Percentiles rank a stretch among this genome's conserved stretches.
These are phyloP conservation scores for Agrotis exclamationis DNA, from an alignment of 2,888 invertebrate genomes.

Conservation along the genomic window DNA sequence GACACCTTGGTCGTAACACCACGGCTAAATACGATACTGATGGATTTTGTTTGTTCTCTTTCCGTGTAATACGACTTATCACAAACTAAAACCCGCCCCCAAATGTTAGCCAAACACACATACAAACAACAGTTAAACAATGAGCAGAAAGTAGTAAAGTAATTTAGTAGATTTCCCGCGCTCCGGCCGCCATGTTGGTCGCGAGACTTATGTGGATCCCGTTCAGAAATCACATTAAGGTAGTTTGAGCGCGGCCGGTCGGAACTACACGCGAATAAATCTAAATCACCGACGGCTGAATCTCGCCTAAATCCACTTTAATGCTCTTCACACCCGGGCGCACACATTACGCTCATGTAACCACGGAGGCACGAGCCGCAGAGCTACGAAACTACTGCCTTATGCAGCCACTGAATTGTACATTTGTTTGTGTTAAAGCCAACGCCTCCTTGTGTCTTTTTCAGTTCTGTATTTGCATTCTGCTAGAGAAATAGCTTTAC, in stretches of 20 bases:
- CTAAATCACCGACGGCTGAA: conserved; percentile 77
- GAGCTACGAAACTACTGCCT: conserved; percentile 45
- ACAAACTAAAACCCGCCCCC: neutral
- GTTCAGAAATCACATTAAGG: conserved; percentile 83
- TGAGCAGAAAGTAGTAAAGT: conserved; percentile 48
- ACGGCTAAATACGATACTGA: neutral
- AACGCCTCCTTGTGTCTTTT: conserved; percentile 31
- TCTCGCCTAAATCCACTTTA: conserved; percentile 75
- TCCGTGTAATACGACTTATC: neutral
- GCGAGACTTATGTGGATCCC: conserved; percentile 73
- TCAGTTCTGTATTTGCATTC: conserved; percentile 35
- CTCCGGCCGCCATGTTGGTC: conserved; percentile 71
- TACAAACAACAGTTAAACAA: conserved; percentile 48
- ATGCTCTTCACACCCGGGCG: conserved; percentile 68
- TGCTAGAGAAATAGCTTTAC: conserved; percentile 22
- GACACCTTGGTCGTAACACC: neutral
- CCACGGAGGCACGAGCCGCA: conserved; percentile 24
- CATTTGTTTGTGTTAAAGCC: conserved; percentile 33
- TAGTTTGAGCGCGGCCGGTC: conserved; percentile 77
- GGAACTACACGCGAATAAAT: conserved; percentile 82
- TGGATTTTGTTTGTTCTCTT: conserved; percentile 3
- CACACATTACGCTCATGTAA: conserved; percentile 56
- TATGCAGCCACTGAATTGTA: conserved; percentile 42
- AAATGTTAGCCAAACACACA: conserved; percentile 30
- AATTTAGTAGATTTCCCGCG: conserved; percentile 78